Percentiles rank a stretch among this genome's conserved stretches.
Evolutionary conservation across 2,797 vertebrate species (phyloP).

Genomic region (Epinephelus awoara): DNA sequence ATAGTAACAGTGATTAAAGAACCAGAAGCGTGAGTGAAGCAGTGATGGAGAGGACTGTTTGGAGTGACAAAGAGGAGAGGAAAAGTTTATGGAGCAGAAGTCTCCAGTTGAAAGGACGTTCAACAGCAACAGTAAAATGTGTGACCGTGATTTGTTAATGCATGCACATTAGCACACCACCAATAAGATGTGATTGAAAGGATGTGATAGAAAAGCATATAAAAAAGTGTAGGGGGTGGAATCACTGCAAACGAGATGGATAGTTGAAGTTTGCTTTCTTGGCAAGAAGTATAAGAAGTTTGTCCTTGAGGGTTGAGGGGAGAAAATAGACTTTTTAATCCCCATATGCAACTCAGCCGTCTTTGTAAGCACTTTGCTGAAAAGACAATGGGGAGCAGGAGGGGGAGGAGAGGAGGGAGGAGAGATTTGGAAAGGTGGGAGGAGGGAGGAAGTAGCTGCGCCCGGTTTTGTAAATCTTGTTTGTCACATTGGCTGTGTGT

Average conservation of each 20-base stretch:
- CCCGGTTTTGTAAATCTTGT: conserved; percentile 22
- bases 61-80: conserved; percentile 19
- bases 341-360: conserved; percentile 62
- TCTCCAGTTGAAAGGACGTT: not conserved
- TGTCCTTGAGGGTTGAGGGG: conserved; percentile 73
- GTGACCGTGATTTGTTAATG: conserved; percentile 30
- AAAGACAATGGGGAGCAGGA: conserved; percentile 55
- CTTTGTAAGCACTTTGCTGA: conserved; percentile 80
- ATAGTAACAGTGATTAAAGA: conserved; percentile 47
- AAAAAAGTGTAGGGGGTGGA: conserved; percentile 23
- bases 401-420: conserved; percentile 13
- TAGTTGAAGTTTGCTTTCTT: conserved; percentile 65
- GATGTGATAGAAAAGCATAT: conserved; percentile 11
- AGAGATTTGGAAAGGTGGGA: conserved; percentile 37
- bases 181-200: conserved; percentile 38
- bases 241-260: conserved; percentile 44
- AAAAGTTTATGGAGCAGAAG: conserved; percentile 26
- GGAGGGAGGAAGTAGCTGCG: conserved; percentile 32
- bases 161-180: conserved; percentile 12
- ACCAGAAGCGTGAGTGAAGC: not conserved
- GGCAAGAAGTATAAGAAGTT: conserved; percentile 68
- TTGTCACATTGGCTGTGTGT: conserved; percentile 37
- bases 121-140: conserved; percentile 12
- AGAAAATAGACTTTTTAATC: conserved; percentile 76
- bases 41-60: conserved; percentile 8